These are phyloP conservation scores for Drosophila planitibia DNA, from an alignment of 2,888 invertebrate species.

Conservation along the genomic window DNA sequence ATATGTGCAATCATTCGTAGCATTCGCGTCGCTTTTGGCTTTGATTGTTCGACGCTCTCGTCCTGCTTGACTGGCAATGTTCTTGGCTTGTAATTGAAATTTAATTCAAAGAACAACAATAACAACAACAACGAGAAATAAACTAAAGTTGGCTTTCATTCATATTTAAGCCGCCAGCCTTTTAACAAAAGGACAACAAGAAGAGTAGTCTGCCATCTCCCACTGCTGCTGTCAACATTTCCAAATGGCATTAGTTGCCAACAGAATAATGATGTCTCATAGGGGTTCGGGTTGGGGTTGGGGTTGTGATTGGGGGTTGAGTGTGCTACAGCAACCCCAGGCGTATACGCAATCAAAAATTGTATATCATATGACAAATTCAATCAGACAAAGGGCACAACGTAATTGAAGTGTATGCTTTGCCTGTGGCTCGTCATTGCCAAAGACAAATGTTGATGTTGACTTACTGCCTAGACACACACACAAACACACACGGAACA, in stretches of 20 bases:
- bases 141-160: conserved; percentile 52
- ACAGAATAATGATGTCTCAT: conserved; percentile 49
- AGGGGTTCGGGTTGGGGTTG: background rate
- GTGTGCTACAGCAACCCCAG: conserved; percentile 31
- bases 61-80: background rate
- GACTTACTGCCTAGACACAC: conserved; percentile 52
- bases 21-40: conserved; percentile 33
- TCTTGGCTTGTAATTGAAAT: conserved; percentile 59
- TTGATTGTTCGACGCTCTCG: conserved; percentile 33
- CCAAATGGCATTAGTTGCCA: conserved; percentile 43
- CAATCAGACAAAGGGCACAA: conserved; percentile 76
- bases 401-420: conserved; percentile 72
- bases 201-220: conserved; percentile 24
- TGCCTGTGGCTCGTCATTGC: conserved; percentile 47
- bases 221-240: conserved; percentile 43
- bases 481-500: conserved; percentile 16
- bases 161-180: conserved; percentile 66
- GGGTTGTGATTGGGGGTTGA: background rate
- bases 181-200: conserved; percentile 39
- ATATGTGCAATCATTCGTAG: conserved; percentile 66
- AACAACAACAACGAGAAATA: conserved; percentile 17
- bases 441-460: conserved; percentile 54
- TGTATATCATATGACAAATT: conserved; percentile 76
- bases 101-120: conserved; percentile 42
- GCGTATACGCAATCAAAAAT: conserved; percentile 77